phyloP scores from a whole-genome alignment of 2,888 invertebrate species.

The Zaprionus lineosus region DNA sequence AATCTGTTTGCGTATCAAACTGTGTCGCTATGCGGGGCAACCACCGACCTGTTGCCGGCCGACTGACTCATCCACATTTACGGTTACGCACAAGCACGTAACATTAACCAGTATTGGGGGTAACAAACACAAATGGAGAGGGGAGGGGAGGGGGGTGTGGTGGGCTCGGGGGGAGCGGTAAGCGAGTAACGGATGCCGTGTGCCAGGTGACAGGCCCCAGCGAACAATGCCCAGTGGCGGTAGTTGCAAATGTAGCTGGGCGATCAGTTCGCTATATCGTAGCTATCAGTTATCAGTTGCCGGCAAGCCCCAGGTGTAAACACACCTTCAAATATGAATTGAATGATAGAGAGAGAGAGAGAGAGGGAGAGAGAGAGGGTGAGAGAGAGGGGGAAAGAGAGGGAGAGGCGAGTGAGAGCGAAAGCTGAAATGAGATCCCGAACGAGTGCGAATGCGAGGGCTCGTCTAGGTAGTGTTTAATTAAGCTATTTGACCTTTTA shows the following conservation, averaged over 20 bases:
- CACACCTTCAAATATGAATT: background rate
- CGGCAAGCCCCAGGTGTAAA: background rate
- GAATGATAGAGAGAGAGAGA: background rate
- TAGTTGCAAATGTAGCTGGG: background rate
- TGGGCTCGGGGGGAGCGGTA: no score
- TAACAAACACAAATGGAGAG: no score
- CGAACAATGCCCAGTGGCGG: background rate
- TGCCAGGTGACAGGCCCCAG: background rate
- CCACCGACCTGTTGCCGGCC: constrained; percentile 20
- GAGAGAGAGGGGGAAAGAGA: no score
- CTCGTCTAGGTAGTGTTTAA: constrained; percentile 52
- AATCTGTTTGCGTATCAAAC: constrained; percentile 32
- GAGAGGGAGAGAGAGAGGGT: background rate
- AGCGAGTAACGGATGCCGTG: no score
- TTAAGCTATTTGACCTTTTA: constrained; percentile 60
- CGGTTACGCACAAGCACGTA: background rate
- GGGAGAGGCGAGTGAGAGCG: background rate
- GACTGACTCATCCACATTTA: constrained; percentile 33
- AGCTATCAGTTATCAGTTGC: background rate
- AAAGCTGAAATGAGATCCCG: no score
- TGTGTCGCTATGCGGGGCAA: constrained; percentile 49
- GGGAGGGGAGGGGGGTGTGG: no score
- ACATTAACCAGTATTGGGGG: background rate
- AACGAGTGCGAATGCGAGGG: no score
- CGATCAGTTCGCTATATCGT: background rate